Evolutionary conservation across 2,113 vertebrate genomes (phyloP).

Genomic region (Misgurnus mizolepis): DNA sequence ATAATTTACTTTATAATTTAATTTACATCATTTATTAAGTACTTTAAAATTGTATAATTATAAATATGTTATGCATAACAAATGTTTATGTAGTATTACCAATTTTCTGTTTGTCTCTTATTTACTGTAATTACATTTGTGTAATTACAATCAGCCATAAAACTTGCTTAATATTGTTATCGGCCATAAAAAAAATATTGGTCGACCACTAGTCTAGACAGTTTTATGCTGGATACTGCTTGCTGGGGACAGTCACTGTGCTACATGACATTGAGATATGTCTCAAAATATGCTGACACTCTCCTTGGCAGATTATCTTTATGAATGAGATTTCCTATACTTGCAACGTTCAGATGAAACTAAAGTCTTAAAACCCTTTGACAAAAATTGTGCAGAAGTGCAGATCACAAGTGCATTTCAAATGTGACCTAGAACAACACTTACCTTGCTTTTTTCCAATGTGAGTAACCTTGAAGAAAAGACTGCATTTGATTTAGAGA

Average conservation of each 20-base stretch:
- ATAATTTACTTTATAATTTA: too few relatives aligned
- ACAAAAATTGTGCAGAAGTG: not conserved
- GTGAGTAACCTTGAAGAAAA: not conserved
- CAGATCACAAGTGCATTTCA: not conserved
- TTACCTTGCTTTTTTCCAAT: not conserved
- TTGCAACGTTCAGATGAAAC: not conserved
- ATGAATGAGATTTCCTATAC: not conserved
- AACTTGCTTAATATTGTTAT: too few relatives aligned
- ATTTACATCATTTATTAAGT: too few relatives aligned
- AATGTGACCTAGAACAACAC: not conserved
- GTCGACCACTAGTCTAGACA: too few relatives aligned
- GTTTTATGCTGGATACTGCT: too few relatives aligned
- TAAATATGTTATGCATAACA: too few relatives aligned
- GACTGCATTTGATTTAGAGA: constrained; percentile 19
- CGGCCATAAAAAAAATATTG: too few relatives aligned
- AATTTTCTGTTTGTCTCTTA: too few relatives aligned
- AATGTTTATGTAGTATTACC: too few relatives aligned
- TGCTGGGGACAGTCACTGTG: not conserved
- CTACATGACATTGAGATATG: not conserved
- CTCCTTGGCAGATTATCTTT: not conserved
- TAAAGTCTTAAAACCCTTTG: not conserved
- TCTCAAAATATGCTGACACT: not conserved
- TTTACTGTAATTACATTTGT: too few relatives aligned
- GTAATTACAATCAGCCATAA: too few relatives aligned
- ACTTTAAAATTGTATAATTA: too few relatives aligned